Percentiles rank a stretch among this genome's conserved stretches.
Conservation (phyloP, 2,113 vertebrate species). For the Orycteropus afer region DNA sequence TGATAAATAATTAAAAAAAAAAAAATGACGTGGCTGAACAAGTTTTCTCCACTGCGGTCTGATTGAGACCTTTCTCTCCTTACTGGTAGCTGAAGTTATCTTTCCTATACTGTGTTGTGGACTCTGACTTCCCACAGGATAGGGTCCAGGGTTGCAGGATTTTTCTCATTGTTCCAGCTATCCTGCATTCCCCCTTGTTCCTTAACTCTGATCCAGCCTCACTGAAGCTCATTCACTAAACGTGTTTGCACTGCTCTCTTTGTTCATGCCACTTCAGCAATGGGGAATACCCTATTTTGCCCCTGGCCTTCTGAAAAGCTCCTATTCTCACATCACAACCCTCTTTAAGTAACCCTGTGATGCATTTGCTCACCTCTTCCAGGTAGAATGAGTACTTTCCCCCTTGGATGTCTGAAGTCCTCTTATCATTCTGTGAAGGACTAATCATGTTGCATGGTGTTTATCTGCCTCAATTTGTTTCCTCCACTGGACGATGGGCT, state of each 20-base stretch:
- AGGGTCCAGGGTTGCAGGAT: not conserved
- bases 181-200: not conserved
- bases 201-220: not conserved
- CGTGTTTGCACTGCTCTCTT: no score
- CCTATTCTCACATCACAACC: not conserved
- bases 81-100: rapidly evolving
- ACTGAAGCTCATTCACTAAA: not conserved
- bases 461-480: not conserved
- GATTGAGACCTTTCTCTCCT: rapidly evolving
- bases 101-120: not conserved
- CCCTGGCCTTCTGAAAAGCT: not conserved
- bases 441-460: rapidly evolving
- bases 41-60: not conserved
- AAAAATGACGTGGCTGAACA: not conserved
- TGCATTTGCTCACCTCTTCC: not conserved
- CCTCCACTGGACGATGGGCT: not conserved
- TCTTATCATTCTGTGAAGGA: not conserved
- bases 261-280: not conserved
- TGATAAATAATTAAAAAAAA: no score
- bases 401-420: not conserved
- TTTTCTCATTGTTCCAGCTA: not conserved
- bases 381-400: not conserved
- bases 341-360: not conserved
- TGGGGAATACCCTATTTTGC: not conserved
- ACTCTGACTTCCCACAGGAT: not conserved